phyloP scores from a whole-genome alignment of 1,140 invertebrate species.

The Drosophila nebulosa region DNA sequence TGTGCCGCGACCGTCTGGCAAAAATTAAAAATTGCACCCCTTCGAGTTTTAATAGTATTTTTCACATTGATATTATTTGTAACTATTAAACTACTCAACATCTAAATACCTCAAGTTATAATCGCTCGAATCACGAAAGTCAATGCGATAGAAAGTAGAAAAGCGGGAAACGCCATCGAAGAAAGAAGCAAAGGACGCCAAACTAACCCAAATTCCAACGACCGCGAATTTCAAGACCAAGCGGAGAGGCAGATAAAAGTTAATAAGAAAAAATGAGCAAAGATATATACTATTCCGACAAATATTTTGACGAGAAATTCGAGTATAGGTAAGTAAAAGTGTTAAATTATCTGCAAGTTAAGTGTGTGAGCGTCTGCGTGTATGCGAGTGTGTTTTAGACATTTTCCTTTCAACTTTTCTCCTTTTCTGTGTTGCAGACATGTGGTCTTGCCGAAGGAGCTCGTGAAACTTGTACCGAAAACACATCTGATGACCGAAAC shows the following conservation, averaged over 20 bases:
- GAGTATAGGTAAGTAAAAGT: conserved; percentile 88
- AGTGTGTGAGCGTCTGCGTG: conserved; percentile 23
- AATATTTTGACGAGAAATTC: conserved; percentile 93
- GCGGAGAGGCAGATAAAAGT: background rate
- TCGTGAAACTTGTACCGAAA: conserved; percentile 93
- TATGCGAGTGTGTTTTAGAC: background rate
- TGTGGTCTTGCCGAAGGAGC: conserved; percentile 94
- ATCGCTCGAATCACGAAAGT: background rate
- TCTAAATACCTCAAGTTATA: background rate
- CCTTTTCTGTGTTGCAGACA: conserved; percentile 84
- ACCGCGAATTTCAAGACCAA: conserved; percentile 3
- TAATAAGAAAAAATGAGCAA: conserved; percentile 69
- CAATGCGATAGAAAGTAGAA: background rate
- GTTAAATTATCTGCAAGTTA: conserved; percentile 25
- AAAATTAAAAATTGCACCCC: too few relatives aligned
- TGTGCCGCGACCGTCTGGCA: too few relatives aligned
- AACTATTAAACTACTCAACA: background rate
- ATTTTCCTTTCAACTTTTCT: conserved; percentile 37
- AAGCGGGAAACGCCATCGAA: background rate
- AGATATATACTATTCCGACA: conserved; percentile 94
- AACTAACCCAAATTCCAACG: background rate
- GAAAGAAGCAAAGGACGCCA: conserved; percentile 1
- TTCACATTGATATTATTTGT: too few relatives aligned
- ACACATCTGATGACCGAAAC: conserved; percentile 96
- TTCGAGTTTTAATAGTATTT: too few relatives aligned